phyloP scores from a whole-genome alignment of 2,113 vertebrate species.

The Lycocorax pyrrhopterus region DNA sequence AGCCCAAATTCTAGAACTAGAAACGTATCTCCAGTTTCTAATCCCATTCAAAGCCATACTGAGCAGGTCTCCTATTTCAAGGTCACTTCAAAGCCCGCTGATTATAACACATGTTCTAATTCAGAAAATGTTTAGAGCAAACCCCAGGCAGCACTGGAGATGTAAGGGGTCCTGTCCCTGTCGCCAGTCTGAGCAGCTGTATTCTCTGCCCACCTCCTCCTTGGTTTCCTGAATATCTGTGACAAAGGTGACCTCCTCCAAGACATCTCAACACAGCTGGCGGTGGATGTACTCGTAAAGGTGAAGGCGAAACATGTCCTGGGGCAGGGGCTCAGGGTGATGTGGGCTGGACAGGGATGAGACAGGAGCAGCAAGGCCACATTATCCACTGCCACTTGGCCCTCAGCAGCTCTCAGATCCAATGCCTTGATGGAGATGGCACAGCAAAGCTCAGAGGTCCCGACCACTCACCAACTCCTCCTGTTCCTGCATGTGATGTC shows the following conservation, averaged over 20 bases:
- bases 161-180: not conserved
- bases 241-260: not conserved
- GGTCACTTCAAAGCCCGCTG: not conserved
- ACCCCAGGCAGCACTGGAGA: not conserved
- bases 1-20: not conserved
- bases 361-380: not conserved
- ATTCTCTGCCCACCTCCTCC: not conserved
- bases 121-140: not conserved
- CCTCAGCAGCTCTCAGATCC: not conserved
- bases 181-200: not conserved
- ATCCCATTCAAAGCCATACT: not conserved
- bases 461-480: not conserved
- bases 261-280: not conserved
- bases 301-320: not conserved
- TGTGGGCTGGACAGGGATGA: not conserved
- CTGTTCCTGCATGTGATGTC: not conserved
- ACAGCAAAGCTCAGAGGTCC: not conserved
- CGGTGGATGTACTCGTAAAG: not conserved
- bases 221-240: not conserved
- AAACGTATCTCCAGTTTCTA: not conserved
- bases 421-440: not conserved
- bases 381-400: not conserved
- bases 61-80: not conserved
- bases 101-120: not conserved
- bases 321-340: not conserved